Percentiles rank a stretch among this genome's conserved stretches.
phyloP scores from a whole-genome alignment of 2,888 invertebrate species.

The Alcis repandata region DNA sequence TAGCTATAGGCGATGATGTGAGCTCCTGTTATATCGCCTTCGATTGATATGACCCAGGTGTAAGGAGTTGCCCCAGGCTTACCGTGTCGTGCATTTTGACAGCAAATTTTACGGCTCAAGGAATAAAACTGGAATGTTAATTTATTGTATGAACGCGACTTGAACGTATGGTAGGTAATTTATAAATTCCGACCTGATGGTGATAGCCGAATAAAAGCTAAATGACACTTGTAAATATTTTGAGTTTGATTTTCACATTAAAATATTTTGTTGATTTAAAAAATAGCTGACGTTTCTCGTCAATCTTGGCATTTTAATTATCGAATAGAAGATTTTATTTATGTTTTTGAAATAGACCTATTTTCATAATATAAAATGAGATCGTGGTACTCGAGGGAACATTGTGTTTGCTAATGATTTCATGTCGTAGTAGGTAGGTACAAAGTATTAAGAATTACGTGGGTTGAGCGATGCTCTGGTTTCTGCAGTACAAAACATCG shows the following conservation, averaged over 20 bases:
- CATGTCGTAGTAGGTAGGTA: no score
- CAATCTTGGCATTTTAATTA: not conserved
- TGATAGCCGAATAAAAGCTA: slow-evolving; percentile 9
- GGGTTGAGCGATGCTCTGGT: no score
- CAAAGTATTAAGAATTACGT: no score
- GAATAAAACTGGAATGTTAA: slow-evolving; percentile 24
- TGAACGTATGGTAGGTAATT: slow-evolving; percentile 39
- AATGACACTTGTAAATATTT: slow-evolving; percentile 15
- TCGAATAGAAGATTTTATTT: not conserved
- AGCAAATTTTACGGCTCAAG: slow-evolving; percentile 22
- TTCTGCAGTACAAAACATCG: no score
- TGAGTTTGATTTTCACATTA: slow-evolving; percentile 25
- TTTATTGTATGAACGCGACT: slow-evolving; percentile 31
- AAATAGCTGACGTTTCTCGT: slow-evolving; percentile 13
- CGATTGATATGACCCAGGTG: not conserved
- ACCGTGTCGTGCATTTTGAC: slow-evolving; percentile 76
- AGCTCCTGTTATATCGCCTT: no score
- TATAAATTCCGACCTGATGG: slow-evolving; percentile 14
- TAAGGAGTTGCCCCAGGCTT: slow-evolving; percentile 35
- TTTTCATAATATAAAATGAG: not conserved
- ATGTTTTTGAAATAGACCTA: no score
- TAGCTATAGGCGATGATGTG: no score
- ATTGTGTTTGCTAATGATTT: no score
- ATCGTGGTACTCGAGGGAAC: no score
- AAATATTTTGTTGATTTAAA: slow-evolving; percentile 15